phyloP scores from a whole-genome alignment of 2,113 vertebrate species.

The Macroglossus sobrinus region DNA sequence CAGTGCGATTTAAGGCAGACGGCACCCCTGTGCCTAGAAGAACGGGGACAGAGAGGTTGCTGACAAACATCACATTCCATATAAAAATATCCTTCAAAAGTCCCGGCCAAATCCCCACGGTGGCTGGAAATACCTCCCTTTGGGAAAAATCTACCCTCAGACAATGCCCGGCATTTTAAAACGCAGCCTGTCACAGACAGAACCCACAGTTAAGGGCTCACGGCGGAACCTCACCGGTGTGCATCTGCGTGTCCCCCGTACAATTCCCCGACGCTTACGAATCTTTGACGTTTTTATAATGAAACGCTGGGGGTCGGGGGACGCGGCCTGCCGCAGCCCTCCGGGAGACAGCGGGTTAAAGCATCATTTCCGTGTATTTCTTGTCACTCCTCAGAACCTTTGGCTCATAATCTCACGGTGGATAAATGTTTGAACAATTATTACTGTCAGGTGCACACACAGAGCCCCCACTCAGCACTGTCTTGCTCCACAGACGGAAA shows the following conservation, averaged over 20 bases:
- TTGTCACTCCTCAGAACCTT: background rate
- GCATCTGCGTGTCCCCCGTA: fast-evolving
- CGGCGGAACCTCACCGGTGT: fast-evolving
- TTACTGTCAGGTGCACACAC: background rate
- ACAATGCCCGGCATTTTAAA: background rate
- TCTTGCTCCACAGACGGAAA: background rate
- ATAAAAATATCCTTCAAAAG: background rate
- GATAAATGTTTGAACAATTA: background rate
- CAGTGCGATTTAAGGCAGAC: background rate
- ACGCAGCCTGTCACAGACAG: background rate
- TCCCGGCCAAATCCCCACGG: background rate
- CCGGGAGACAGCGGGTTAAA: background rate
- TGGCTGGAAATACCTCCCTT: background rate
- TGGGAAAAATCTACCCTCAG: background rate
- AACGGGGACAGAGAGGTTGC: background rate
- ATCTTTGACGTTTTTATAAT: background rate
- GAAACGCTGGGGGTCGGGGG: background rate
- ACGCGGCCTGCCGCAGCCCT: background rate
- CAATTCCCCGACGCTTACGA: fast-evolving
- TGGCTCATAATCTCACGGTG: background rate
- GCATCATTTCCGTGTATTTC: background rate
- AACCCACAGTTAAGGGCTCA: fast-evolving
- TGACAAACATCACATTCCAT: background rate
- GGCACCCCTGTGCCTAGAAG: fast-evolving
- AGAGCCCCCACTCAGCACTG: background rate